phyloP scores from a whole-genome alignment of 2,888 invertebrate genomes.

The Ptychoptera contaminata region DNA sequence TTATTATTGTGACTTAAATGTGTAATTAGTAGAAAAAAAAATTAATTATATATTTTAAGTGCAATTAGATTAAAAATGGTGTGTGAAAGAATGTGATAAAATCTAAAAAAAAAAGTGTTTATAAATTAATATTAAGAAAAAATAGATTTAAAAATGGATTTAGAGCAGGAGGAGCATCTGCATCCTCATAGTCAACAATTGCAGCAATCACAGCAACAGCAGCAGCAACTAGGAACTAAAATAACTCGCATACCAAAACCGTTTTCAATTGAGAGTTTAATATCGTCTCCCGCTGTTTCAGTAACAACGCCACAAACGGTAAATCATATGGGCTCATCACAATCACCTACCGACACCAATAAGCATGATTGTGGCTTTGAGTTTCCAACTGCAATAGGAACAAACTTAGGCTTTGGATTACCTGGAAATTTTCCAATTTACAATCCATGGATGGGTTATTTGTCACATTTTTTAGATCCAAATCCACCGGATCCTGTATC shows the following conservation, averaged over 20 bases:
- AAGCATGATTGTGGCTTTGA: not conserved
- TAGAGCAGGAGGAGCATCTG: not conserved
- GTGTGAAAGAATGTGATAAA: too few species aligned
- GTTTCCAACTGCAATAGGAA: too few species aligned
- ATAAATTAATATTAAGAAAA: too few species aligned
- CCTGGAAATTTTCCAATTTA: constrained; percentile 18
- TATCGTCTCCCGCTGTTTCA: constrained; percentile 16
- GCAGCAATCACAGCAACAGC: not conserved
- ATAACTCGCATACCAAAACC: constrained; percentile 25
- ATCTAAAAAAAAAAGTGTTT: too few species aligned
- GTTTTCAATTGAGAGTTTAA: constrained; percentile 30
- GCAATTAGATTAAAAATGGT: too few species aligned
- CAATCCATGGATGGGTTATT: constrained; percentile 30
- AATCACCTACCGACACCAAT: not conserved
- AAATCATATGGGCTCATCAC: not conserved
- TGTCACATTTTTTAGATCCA: constrained; percentile 15
- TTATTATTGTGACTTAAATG: too few species aligned
- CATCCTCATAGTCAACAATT: not conserved
- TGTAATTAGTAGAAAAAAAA: too few species aligned
- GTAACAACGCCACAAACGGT: not conserved
- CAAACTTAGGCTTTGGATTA: not conserved
- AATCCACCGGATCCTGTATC: constrained; percentile 8
- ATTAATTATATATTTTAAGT: too few species aligned
- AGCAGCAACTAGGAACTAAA: constrained; percentile 11
- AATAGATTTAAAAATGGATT: not conserved